These are phyloP conservation scores for Melitaea cinxia DNA, from an alignment of 1,140 invertebrate genomes.

Conservation along the genomic window DNA sequence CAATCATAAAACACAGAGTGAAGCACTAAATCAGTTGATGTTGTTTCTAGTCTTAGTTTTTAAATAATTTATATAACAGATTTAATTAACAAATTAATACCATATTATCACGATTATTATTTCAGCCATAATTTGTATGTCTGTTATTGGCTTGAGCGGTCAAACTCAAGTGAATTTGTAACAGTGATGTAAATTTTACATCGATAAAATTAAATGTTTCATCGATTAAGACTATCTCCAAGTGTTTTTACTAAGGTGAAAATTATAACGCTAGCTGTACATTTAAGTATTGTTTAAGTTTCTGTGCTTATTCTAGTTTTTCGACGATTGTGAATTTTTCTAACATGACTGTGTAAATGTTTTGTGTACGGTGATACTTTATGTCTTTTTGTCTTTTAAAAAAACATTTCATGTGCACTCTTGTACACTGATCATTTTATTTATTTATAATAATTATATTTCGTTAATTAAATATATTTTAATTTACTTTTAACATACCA, in stretches of 20 bases:
- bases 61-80: background rate
- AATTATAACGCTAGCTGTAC: too few species aligned
- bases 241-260: too few species aligned
- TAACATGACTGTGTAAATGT: slow-evolving; percentile 5
- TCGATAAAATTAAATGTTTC: too few species aligned
- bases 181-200: too few species aligned
- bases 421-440: slow-evolving; percentile 14
- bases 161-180: too few species aligned
- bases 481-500: slow-evolving; percentile 21
- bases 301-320: background rate
- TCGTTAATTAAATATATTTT: background rate
- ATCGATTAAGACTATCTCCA: too few species aligned
- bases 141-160: too few species aligned
- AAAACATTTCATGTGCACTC: slow-evolving; percentile 26
- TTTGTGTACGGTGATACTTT: slow-evolving; percentile 29
- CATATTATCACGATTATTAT: background rate
- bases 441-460: slow-evolving; percentile 9
- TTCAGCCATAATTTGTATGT: background rate
- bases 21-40: background rate
- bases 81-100: background rate
- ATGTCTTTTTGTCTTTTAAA: slow-evolving; percentile 28
- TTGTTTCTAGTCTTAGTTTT: slow-evolving; percentile 7
- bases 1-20: background rate
- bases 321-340: background rate
- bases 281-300: background rate